Conservation (phyloP, 1,140 invertebrate genomes). For the Pseudomyrmex pallidus region DNA sequence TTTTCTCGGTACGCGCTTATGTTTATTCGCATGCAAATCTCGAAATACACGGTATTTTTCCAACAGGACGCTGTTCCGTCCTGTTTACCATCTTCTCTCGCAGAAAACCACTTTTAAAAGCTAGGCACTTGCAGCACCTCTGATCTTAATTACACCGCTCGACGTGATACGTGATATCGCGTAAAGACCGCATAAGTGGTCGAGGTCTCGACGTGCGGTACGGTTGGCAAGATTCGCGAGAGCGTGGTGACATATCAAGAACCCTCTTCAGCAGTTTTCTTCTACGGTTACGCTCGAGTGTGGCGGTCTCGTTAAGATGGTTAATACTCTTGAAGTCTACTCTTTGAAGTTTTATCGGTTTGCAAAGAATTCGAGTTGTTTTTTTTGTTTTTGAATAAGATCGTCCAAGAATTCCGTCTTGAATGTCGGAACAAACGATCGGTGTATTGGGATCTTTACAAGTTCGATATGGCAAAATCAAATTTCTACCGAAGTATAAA, state of each 20-base stretch:
- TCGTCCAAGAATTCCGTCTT: too few species aligned
- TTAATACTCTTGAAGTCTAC: background rate
- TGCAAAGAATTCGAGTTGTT: background rate
- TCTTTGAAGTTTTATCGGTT: conserved; percentile 21
- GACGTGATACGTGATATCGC: conserved; percentile 32
- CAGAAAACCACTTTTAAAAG: conserved; percentile 17
- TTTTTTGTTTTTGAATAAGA: background rate
- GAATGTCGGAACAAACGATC: background rate
- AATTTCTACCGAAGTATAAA: background rate
- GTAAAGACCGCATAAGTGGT: conserved; percentile 33
- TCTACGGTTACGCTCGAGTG: conserved; percentile 10
- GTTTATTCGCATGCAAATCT: background rate
- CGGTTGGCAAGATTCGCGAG: conserved; percentile 24
- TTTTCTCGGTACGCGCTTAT: background rate
- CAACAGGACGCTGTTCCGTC: background rate
- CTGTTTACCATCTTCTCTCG: background rate
- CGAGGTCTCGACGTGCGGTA: conserved; percentile 16
- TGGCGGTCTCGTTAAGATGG: conserved; percentile 22
- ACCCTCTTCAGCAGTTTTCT: conserved; percentile 37
- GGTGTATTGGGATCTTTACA: too few species aligned
- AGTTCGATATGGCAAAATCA: too few species aligned
- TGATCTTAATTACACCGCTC: conserved; percentile 45
- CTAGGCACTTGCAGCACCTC: background rate
- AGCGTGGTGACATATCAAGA: conserved; percentile 35
- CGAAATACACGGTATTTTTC: background rate